Evolutionary conservation across 2,888 invertebrate species (phyloP).

Genomic region (Pyrocoelia pectoralis): DNA sequence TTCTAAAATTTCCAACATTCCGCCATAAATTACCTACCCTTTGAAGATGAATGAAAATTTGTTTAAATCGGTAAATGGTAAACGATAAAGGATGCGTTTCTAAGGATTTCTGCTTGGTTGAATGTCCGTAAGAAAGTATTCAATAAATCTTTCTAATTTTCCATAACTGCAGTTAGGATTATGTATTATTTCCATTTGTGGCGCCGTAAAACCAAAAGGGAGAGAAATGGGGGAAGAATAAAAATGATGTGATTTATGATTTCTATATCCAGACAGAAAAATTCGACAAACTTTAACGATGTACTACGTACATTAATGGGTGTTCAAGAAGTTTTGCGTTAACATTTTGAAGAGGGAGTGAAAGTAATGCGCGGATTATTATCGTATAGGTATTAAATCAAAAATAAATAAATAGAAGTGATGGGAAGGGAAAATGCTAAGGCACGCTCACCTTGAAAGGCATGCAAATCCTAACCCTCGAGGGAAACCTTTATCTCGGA

Average conservation of each 20-base stretch:
- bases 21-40: not conserved
- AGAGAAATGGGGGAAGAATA: conserved; percentile 27
- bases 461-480: conserved; percentile 41
- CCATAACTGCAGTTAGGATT: conserved; percentile 48
- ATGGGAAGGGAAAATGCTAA: conserved; percentile 25
- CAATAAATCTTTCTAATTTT: conserved; percentile 55
- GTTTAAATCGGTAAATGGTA: conserved; percentile 15
- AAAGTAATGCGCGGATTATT: not conserved
- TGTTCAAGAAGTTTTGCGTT: no score
- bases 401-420: not conserved
- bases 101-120: conserved; percentile 53
- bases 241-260: conserved; percentile 26
- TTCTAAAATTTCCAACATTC: not conserved
- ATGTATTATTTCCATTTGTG: conserved; percentile 45
- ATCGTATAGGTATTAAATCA: no score
- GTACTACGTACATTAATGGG: no score
- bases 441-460: conserved; percentile 37
- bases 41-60: conserved; percentile 8
- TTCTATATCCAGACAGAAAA: conserved; percentile 13
- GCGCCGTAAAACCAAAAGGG: conserved; percentile 37
- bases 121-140: conserved; percentile 46
- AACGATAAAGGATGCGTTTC: conserved; percentile 38
- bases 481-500: conserved; percentile 37
- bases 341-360: no score
- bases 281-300: conserved; percentile 15